Base-by-base conservation (phyloP, 64 coral and sea anemone species). In the Stichodactyla helianthus region DNA sequence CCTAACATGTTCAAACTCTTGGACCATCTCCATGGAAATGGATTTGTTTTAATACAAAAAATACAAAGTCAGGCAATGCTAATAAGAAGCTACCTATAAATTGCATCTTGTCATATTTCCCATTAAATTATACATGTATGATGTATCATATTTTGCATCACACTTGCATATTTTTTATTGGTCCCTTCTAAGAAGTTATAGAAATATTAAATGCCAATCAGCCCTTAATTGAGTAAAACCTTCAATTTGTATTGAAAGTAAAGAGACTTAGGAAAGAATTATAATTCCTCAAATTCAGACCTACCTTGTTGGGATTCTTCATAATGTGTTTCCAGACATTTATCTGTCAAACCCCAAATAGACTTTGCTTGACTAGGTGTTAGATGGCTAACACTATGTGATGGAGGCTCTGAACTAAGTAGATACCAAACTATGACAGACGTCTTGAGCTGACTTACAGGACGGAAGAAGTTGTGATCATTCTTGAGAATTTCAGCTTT, bases 351-450 rank as follows among this genome's bases (percentile, higher is more conserved):
- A 64, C 93, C 93, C 97, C 97, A 99, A 84, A 99, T 99, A 57
- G 97, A 99, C 88, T 99, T 99, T 26, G 97, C 97, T 84, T 99
- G 97, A 78, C 97, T 99, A 63, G 97, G 93, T 2, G 97, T 99
- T 60, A 99, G 89, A 85, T 99, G 97, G 83, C 93, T 93, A 86
- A 99, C 97, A 87, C 97, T 99, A 51, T 90, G 93, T 70, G 93
- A 95, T 11, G 97, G 97, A 28, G 97, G 93, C 50, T 89, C 86
- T 5, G 97, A 87, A 84, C 92, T 99, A 27, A 99, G 77, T 60
- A 99, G 89, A 93, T 99, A 99, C 97, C 97, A 99, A 87, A 99
- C 97, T 63, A 99, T 99, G 50, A 99, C 97, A 2, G 97, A 99
- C 11, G 97, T 99, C 83, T 99, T 99, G 13, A 99, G 88, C 74